A percentile compares a stretch with the other conserved stretches of the same genome.
Evolutionary conservation across 2,797 vertebrate genomes (phyloP).

Genomic region (Champsocephalus gunnari): DNA sequence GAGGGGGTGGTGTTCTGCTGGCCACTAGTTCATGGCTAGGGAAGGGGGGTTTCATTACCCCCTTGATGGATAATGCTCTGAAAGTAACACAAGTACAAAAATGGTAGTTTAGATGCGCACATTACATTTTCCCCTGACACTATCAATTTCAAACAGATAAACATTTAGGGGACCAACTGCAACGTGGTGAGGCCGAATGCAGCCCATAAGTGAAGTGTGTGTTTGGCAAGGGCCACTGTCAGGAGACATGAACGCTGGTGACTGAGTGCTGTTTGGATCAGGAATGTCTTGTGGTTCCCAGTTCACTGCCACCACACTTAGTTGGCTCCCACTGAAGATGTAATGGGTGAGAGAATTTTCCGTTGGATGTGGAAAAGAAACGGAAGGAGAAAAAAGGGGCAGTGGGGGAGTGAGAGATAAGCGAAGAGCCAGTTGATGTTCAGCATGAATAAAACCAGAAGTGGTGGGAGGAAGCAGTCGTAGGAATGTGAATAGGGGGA

Average conservation of each 20-base stretch:
- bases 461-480: slow-evolving; percentile 61
- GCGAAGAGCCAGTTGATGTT: slow-evolving; percentile 72
- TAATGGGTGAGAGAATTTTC: slow-evolving; percentile 87
- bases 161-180: slow-evolving; percentile 69
- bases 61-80: slow-evolving; percentile 71
- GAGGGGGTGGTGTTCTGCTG: slow-evolving; percentile 54
- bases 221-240: slow-evolving; percentile 72
- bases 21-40: slow-evolving; percentile 71
- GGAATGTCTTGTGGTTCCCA: slow-evolving; percentile 85
- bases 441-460: slow-evolving; percentile 70
- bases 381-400: slow-evolving; percentile 63
- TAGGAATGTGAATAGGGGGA: slow-evolving; percentile 65
- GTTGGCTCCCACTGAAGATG: slow-evolving; percentile 83
- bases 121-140: slow-evolving; percentile 58
- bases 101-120: slow-evolving; percentile 52
- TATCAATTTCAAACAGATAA: slow-evolving; percentile 79
- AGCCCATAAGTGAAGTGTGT: slow-evolving; percentile 76
- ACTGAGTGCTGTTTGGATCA: slow-evolving; percentile 79
- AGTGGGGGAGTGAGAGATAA: slow-evolving; percentile 76
- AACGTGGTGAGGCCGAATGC: slow-evolving; percentile 69
- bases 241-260: slow-evolving; percentile 76
- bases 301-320: slow-evolving; percentile 86
- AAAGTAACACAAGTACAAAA: slow-evolving; percentile 72
- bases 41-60: slow-evolving; percentile 79
- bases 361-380: slow-evolving; percentile 81